These are phyloP conservation scores for Hirudo medicinalis DNA, from an alignment of 1,140 invertebrate species.

Conservation along the genomic window DNA sequence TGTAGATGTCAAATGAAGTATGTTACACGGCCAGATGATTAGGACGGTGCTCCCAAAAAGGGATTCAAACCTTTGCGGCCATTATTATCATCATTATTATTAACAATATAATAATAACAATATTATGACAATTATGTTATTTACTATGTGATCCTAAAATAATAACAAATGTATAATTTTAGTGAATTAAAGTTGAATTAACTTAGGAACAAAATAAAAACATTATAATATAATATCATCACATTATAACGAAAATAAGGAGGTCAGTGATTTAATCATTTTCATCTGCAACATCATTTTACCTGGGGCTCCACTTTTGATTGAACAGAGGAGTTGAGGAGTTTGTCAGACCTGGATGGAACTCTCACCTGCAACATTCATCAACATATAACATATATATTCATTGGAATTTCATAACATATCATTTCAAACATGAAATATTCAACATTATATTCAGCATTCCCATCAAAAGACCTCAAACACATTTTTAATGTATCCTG, in stretches of 20 bases:
- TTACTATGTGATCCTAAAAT: background rate
- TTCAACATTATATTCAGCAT: too few relatives aligned
- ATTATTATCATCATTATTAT: background rate
- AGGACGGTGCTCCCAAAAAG: too few relatives aligned
- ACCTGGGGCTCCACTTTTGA: constrained; percentile 12
- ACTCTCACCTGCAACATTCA: constrained; percentile 30
- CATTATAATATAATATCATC: background rate
- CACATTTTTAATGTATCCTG: too few relatives aligned
- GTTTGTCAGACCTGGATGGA: constrained; percentile 36
- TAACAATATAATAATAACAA: background rate
- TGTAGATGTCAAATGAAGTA: too few relatives aligned
- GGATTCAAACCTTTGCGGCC: background rate
- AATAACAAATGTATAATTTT: too few relatives aligned
- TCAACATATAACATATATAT: too few relatives aligned
- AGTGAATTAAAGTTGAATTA: too few relatives aligned
- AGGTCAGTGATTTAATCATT: constrained; percentile 43
- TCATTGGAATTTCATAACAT: too few relatives aligned
- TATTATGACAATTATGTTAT: background rate
- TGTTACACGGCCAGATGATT: too few relatives aligned
- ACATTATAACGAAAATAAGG: too few relatives aligned
- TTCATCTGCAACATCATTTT: constrained; percentile 46
- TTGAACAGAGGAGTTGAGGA: constrained; percentile 26
- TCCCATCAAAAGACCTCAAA: too few relatives aligned
- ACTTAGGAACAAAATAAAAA: constrained; percentile 2
- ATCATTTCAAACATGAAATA: too few relatives aligned